Percentiles rank a stretch among this genome's conserved stretches.
Evolutionary conservation across 2,113 vertebrate species (phyloP).

Genomic region (Tragelaphus scriptus): DNA sequence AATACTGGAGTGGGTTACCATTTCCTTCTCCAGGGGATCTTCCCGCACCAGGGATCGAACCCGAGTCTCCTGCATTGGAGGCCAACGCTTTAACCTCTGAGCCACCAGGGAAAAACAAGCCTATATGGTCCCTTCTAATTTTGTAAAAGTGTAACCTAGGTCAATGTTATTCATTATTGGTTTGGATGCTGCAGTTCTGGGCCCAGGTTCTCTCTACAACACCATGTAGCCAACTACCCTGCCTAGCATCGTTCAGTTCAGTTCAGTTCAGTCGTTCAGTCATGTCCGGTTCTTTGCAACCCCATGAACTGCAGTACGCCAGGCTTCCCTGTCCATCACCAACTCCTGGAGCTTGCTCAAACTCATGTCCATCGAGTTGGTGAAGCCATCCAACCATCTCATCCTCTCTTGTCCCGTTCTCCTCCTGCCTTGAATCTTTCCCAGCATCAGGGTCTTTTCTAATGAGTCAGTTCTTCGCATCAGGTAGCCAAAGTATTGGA

Average conservation of each 20-base stretch:
- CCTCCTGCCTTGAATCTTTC: background rate
- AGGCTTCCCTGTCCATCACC: background rate
- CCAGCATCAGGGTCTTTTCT: background rate
- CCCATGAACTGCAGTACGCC: fast-evolving
- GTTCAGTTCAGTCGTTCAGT: background rate
- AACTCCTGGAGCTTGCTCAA: background rate
- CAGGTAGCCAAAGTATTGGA: background rate
- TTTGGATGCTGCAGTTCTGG: background rate
- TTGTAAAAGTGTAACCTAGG: background rate
- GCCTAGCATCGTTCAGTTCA: background rate
- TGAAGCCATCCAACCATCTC: background rate
- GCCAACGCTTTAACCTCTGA: no score
- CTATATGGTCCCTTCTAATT: background rate
- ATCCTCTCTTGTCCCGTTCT: background rate
- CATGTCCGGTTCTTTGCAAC: background rate
- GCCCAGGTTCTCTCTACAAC: background rate
- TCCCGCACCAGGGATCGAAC: no score
- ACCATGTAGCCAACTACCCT: background rate
- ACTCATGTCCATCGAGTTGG: background rate
- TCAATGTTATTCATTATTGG: background rate
- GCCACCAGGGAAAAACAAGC: no score
- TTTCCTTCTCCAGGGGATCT: no score
- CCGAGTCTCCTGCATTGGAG: no score
- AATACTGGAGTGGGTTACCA: no score
- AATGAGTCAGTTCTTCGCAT: background rate